These are phyloP conservation scores for Sciurus vulgaris DNA, from an alignment of 2,797 vertebrate species.

Conservation along the genomic window DNA sequence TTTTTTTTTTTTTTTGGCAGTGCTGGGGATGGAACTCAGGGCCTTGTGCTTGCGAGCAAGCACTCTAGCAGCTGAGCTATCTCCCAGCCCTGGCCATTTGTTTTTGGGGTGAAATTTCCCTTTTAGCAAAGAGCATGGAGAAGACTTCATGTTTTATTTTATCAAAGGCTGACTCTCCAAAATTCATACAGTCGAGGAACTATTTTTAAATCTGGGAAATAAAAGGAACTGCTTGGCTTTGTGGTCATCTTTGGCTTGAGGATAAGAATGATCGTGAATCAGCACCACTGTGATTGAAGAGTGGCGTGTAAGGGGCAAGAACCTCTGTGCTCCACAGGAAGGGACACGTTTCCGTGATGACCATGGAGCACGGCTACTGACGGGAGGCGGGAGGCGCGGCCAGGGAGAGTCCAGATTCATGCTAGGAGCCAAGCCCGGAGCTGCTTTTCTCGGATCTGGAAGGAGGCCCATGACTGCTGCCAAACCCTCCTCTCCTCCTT, in stretches of 20 bases:
- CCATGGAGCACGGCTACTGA: neutral
- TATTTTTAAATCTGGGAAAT: neutral
- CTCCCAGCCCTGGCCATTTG: neutral
- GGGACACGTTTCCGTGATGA: neutral
- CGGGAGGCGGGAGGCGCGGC: neutral
- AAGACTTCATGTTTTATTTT: neutral
- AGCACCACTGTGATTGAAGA: neutral
- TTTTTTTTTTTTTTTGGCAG: no score
- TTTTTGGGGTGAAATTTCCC: slow-evolving; percentile 9
- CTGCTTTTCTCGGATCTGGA: neutral
- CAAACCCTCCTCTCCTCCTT: neutral
- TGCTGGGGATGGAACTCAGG: no score
- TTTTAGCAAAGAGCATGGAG: neutral
- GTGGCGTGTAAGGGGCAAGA: neutral
- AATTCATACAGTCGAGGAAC: neutral
- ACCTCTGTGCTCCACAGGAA: neutral
- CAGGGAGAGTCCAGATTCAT: no score
- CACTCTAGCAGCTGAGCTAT: no score
- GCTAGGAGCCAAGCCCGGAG: neutral
- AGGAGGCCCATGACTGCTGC: neutral
- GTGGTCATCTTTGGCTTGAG: neutral
- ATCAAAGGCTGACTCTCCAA: neutral
- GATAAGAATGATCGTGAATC: neutral
- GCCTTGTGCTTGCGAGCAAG: no score
- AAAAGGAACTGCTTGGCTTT: neutral